Conservation (phyloP, 2,888 invertebrate genomes). For the Ochropleura leucogaster region DNA sequence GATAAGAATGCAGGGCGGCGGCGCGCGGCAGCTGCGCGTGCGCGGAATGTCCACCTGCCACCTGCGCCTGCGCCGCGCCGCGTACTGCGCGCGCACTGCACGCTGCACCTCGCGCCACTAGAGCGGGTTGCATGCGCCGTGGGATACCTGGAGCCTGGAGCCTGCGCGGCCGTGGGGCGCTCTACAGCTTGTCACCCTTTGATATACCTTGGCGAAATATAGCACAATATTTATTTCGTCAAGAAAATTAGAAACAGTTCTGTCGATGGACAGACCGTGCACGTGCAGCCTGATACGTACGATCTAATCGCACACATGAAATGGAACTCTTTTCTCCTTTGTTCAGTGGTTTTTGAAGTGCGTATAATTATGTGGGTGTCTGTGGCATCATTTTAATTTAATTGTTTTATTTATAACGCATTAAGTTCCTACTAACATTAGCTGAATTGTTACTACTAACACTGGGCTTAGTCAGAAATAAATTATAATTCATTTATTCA, state of each 20-base stretch:
- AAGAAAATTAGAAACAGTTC: not conserved
- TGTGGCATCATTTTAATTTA: no score
- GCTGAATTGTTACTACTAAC: no score
- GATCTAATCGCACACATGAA: no score
- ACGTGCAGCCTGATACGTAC: not conserved
- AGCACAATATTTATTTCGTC: not conserved
- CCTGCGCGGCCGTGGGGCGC: not conserved
- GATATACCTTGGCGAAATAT: not conserved
- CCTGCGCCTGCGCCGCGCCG: conserved; percentile 26
- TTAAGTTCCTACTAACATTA: no score
- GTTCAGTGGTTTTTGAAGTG: no score
- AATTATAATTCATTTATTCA: no score
- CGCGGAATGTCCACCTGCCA: conserved; percentile 72
- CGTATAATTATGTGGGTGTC: no score
- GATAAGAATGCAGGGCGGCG: conserved; percentile 66
- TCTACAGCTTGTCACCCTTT: not conserved
- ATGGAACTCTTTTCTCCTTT: no score
- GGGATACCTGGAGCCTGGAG: not conserved
- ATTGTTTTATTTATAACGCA: no score
- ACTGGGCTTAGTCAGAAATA: no score
- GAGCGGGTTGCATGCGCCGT: no score
- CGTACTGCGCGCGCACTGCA: not conserved
- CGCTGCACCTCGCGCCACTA: not conserved
- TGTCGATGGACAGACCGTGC: not conserved
- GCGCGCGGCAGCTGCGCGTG: conserved; percentile 69